These are phyloP conservation scores for Phalacrocorax carbo DNA, from an alignment of 2,113 vertebrate species.

Conservation along the genomic window DNA sequence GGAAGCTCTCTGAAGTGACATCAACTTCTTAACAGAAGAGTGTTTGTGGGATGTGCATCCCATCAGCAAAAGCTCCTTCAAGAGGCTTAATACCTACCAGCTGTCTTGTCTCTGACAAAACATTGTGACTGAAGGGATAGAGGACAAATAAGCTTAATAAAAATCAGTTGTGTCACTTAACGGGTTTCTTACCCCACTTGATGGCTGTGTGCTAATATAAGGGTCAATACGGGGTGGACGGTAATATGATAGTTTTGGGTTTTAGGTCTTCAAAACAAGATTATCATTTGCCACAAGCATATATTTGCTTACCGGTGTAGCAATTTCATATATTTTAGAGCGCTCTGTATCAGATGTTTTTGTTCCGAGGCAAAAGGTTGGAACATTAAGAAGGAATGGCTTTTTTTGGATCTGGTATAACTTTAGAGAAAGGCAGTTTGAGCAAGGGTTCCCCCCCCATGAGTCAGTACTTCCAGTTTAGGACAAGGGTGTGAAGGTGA, in stretches of 20 bases:
- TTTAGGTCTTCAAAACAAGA: not conserved
- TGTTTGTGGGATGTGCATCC: not conserved
- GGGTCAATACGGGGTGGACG: not conserved
- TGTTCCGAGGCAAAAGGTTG: not conserved
- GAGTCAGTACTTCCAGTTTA: not conserved
- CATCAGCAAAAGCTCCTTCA: not conserved
- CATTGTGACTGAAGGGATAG: not conserved
- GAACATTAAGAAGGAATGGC: not conserved
- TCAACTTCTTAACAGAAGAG: not conserved
- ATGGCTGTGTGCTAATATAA: not conserved
- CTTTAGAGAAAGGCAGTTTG: not conserved
- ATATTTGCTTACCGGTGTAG: not conserved
- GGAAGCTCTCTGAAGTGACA: not conserved
- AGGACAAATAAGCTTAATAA: not conserved
- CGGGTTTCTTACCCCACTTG: not conserved
- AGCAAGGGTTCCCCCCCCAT: not conserved
- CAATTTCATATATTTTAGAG: not conserved
- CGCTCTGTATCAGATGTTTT: not conserved
- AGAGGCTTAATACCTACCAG: not conserved
- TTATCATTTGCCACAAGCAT: not conserved
- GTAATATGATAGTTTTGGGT: rapidly evolving
- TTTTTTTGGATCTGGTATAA: not conserved
- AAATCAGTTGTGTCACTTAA: not conserved
- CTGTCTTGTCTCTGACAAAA: not conserved
- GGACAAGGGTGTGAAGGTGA: not conserved